Conservation (phyloP, 1,140 invertebrate species). For the Drosophila punjabiensis region DNA sequence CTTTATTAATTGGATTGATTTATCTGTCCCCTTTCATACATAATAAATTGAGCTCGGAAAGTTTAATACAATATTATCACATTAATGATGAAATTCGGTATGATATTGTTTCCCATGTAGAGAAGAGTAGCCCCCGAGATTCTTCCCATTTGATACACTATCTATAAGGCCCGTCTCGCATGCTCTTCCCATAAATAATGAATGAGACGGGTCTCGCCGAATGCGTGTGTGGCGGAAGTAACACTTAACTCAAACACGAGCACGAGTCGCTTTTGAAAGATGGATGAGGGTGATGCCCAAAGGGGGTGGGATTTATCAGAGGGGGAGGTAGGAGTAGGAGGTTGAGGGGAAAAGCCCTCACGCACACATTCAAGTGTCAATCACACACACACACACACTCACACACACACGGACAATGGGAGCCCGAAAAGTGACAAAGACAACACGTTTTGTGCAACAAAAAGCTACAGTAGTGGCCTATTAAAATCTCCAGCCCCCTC, state of each 20-base stretch:
- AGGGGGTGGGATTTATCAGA: slow-evolving; percentile 13
- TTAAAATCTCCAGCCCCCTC: slow-evolving; percentile 28
- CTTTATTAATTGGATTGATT: background rate
- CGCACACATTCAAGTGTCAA: slow-evolving; percentile 47
- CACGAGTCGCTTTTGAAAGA: slow-evolving; percentile 16
- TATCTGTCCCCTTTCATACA: background rate
- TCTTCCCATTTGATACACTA: slow-evolving; percentile 17
- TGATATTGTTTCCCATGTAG: background rate
- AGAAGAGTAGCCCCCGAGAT: slow-evolving; percentile 6
- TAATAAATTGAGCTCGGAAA: background rate
- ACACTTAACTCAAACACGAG: slow-evolving; percentile 75
- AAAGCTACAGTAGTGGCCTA: slow-evolving; percentile 56
- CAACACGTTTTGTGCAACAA: slow-evolving; percentile 44
- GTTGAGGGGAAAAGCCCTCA: slow-evolving; percentile 21
- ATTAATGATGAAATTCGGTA: background rate
- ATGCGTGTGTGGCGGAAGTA: slow-evolving; percentile 72
- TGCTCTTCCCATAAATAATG: slow-evolving; percentile 53
- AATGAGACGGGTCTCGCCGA: slow-evolving; percentile 49
- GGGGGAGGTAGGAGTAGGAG: background rate
- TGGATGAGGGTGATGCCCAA: slow-evolving; percentile 18
- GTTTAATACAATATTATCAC: background rate
- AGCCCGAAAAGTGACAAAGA: slow-evolving; percentile 48
- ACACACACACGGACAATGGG: slow-evolving; percentile 38
- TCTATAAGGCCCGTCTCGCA: slow-evolving; percentile 10
- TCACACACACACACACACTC: slow-evolving; percentile 36